Conservation (phyloP, 1,140 invertebrate species). For the Drosophila suzukii region DNA sequence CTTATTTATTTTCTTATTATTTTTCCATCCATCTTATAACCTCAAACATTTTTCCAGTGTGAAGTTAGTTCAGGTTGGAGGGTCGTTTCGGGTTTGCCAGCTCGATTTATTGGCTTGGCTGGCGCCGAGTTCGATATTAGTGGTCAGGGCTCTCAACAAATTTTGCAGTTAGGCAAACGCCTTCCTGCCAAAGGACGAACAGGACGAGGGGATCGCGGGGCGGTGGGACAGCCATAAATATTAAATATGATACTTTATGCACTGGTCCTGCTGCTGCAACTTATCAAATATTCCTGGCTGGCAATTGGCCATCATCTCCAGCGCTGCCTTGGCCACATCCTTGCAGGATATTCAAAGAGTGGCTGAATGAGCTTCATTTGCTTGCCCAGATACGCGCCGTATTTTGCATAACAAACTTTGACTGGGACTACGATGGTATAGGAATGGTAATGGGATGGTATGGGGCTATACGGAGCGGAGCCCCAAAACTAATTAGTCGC, state of each 20-base stretch:
- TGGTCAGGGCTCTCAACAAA: slow-evolving; percentile 60
- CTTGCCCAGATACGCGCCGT: slow-evolving; percentile 59
- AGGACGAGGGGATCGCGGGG: slow-evolving; percentile 8
- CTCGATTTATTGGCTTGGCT: slow-evolving; percentile 73
- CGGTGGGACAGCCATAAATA: slow-evolving; percentile 69
- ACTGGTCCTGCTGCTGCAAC: slow-evolving; percentile 53
- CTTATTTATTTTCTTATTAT: background rate
- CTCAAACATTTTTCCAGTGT: slow-evolving; percentile 2
- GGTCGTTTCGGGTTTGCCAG: slow-evolving; percentile 33
- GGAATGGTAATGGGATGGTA: background rate
- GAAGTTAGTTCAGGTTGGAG: slow-evolving; percentile 24
- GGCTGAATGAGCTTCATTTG: slow-evolving; percentile 80
- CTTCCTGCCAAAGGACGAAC: slow-evolving; percentile 10
- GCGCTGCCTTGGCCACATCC: slow-evolving; percentile 76
- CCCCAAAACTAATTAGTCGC: slow-evolving; percentile 78
- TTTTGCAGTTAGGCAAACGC: slow-evolving; percentile 35
- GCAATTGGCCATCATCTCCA: slow-evolving; percentile 74
- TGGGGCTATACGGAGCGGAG: slow-evolving; percentile 12
- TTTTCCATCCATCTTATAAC: background rate
- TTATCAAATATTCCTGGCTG: slow-evolving; percentile 81
- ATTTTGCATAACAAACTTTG: slow-evolving; percentile 82
- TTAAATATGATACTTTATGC: slow-evolving; percentile 83
- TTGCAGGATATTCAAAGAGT: slow-evolving; percentile 53
- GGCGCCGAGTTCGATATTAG: slow-evolving; percentile 72
- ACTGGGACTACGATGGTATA: background rate